These are phyloP conservation scores for Castor canadensis DNA, from an alignment of 2,113 vertebrate species.

Conservation along the genomic window DNA sequence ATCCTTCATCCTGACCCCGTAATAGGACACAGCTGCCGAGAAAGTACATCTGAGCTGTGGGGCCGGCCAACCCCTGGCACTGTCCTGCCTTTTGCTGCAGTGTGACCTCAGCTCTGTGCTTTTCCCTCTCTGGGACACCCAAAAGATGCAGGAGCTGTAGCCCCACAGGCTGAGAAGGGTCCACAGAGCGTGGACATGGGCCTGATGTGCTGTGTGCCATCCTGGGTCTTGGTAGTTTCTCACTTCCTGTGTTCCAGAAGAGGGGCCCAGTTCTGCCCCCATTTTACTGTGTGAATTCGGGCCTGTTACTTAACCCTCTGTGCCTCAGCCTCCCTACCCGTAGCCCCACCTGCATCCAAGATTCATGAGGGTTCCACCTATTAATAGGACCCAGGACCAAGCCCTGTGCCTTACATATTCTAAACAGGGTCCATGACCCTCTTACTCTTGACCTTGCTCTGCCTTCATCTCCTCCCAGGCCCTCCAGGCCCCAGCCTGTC, in stretches of 20 bases:
- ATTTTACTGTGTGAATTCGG: fast-evolving
- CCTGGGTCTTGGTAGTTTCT: not conserved
- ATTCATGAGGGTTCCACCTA: no score
- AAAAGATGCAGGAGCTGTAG: fast-evolving
- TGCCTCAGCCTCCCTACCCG: not conserved
- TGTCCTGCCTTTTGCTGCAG: not conserved
- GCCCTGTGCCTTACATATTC: fast-evolving
- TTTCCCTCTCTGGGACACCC: not conserved
- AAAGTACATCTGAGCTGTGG: not conserved
- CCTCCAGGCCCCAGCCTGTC: slow-evolving; percentile 94
- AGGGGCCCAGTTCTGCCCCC: not conserved
- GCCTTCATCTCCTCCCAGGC: slow-evolving; percentile 81
- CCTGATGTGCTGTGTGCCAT: fast-evolving
- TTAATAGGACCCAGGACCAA: not conserved
- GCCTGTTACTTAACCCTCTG: not conserved
- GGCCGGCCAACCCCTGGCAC: fast-evolving
- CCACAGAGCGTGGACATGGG: fast-evolving
- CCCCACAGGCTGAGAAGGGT: not conserved
- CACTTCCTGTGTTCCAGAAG: not conserved
- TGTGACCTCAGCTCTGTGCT: not conserved
- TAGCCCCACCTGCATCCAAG: not conserved
- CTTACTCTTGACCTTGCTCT: fast-evolving
- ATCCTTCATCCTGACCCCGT: not conserved
- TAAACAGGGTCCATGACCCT: fast-evolving
- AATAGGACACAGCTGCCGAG: not conserved